Conservation (phyloP, 2,888 invertebrate species). For the Hirtodrosophila histrioides region DNA sequence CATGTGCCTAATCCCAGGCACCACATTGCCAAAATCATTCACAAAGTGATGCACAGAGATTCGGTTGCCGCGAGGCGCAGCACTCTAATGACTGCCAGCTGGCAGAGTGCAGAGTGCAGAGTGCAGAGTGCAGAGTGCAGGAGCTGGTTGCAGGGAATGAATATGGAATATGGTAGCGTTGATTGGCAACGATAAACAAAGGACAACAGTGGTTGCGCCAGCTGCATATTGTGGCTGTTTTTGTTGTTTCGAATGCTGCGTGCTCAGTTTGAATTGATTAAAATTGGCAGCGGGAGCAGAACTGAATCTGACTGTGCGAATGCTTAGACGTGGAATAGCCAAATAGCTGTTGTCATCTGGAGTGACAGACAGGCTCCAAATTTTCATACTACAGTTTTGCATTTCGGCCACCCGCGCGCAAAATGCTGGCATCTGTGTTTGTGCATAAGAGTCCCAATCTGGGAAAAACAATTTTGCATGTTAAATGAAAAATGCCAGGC, state of each 20-base stretch:
- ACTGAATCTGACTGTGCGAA: slow-evolving; percentile 30
- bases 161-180: slow-evolving; percentile 12
- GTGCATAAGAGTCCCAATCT: slow-evolving; percentile 1
- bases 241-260: slow-evolving; percentile 17
- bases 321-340: slow-evolving; percentile 43
- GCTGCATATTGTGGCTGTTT: slow-evolving; percentile 2
- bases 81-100: slow-evolving; percentile 13
- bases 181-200: slow-evolving; percentile 21
- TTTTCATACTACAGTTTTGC: slow-evolving; percentile 46
- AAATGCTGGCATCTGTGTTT: slow-evolving; percentile 1
- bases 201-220: slow-evolving; percentile 7
- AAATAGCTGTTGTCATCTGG: slow-evolving; percentile 22
- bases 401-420: slow-evolving; percentile 22
- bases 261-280: slow-evolving; percentile 65
- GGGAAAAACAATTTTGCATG: slow-evolving; percentile 54
- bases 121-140: slow-evolving; percentile 2
- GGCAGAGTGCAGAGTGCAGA: not conserved
- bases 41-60: not conserved
- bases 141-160: slow-evolving; percentile 4
- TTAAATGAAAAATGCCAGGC: slow-evolving; percentile 43
- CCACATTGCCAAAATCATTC: not conserved
- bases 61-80: no score
- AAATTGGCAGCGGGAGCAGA: slow-evolving; percentile 53
- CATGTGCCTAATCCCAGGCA: slow-evolving; percentile 6
- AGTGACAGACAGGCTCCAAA: slow-evolving; percentile 15